These are phyloP conservation scores for Phoenicopterus ruber DNA, from an alignment of 2,113 vertebrate species.

Conservation along the genomic window DNA sequence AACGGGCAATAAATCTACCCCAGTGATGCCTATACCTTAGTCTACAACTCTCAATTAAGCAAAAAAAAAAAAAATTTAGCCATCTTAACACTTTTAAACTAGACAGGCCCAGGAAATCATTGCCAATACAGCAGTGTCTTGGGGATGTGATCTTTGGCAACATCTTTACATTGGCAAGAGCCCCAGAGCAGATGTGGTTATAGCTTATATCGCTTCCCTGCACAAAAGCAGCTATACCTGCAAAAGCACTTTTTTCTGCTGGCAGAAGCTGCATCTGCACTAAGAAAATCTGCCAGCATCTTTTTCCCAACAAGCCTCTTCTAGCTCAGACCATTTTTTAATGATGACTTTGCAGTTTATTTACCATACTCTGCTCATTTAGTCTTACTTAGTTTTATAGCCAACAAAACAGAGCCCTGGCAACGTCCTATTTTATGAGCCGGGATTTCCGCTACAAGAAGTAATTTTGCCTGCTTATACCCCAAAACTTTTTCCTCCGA, in stretches of 20 bases:
- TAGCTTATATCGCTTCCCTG: not conserved
- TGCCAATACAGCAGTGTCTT: not conserved
- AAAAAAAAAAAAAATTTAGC: not conserved
- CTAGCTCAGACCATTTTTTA: constrained; percentile 16
- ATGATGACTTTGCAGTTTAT: constrained; percentile 53
- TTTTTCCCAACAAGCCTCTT: constrained; percentile 30
- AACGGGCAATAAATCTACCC: not conserved
- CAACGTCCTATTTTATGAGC: not conserved
- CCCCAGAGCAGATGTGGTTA: constrained; percentile 11
- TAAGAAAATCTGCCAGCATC: constrained; percentile 32
- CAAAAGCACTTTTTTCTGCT: constrained; percentile 42
- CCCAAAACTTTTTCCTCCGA: not conserved
- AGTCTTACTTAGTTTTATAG: not conserved
- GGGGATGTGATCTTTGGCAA: not conserved
- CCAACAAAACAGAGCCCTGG: not conserved
- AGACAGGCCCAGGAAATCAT: not conserved
- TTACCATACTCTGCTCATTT: constrained; percentile 14
- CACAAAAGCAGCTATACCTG: constrained; percentile 39
- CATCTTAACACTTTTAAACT: not conserved
- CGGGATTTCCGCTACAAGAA: not conserved
- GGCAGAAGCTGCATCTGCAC: constrained; percentile 45
- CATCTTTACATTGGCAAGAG: not conserved
- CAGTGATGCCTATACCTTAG: not conserved
- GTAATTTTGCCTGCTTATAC: not conserved
- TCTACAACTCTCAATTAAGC: not conserved